Evolutionary conservation across 2,888 invertebrate species (phyloP).

Genomic region (Oligia latruncula): DNA sequence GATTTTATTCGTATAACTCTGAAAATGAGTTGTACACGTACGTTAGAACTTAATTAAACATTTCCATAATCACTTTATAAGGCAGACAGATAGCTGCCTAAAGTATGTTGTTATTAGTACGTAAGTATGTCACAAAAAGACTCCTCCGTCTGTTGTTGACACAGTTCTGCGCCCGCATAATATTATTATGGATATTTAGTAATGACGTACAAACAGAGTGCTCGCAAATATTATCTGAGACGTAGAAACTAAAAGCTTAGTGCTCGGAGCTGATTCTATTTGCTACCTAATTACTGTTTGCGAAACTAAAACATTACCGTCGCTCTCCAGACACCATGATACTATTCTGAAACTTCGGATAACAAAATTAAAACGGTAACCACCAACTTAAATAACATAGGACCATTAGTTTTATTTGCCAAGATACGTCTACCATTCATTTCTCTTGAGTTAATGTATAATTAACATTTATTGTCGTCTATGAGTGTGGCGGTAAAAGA

Average conservation of each 20-base stretch:
- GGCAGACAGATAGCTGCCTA: background rate
- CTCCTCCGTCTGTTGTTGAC: background rate
- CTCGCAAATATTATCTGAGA: slow-evolving; percentile 32
- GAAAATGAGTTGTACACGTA: background rate
- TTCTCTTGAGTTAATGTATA: background rate
- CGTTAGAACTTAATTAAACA: background rate
- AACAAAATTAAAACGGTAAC: background rate
- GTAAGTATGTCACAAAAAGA: background rate
- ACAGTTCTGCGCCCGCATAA: background rate
- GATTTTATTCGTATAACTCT: background rate
- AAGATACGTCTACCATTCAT: background rate
- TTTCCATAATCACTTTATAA: background rate
- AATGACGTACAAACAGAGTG: slow-evolving; percentile 15
- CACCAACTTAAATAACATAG: background rate
- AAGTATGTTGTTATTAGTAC: too few species aligned
- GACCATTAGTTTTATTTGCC: background rate
- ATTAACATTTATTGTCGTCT: background rate
- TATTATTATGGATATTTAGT: slow-evolving; percentile 12
- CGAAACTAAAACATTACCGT: slow-evolving; percentile 13
- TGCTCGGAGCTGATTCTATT: slow-evolving; percentile 40
- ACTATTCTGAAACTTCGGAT: slow-evolving; percentile 4
- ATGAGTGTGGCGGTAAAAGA: background rate
- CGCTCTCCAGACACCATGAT: background rate
- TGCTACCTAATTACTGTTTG: slow-evolving; percentile 38
- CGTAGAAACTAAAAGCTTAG: slow-evolving; percentile 10